Conservation (phyloP, 2,113 vertebrate genomes). For the Pseudonaja textilis region DNA sequence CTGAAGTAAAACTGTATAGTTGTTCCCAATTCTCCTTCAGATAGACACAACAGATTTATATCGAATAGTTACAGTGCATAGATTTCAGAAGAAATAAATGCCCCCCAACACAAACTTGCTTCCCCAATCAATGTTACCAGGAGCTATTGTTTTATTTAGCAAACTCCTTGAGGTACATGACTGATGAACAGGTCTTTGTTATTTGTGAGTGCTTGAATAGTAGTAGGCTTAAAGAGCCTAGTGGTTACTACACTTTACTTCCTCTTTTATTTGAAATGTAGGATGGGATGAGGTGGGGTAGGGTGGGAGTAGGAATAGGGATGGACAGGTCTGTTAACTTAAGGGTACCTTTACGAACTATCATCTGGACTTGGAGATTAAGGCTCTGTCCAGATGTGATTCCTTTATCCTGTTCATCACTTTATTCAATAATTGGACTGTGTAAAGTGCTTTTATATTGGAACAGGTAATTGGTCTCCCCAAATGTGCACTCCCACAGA, state of each 20-base stretch:
- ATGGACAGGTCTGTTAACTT: neutral
- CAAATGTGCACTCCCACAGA: neutral
- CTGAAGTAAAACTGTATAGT: neutral
- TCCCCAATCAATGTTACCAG: slow-evolving; percentile 56
- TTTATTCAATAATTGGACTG: no score
- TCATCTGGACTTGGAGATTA: neutral
- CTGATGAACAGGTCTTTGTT: slow-evolving; percentile 56
- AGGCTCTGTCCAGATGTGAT: neutral
- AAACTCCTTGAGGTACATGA: slow-evolving; percentile 52
- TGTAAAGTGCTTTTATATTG: neutral
- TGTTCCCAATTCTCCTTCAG: neutral
- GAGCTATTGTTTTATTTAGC: slow-evolving; percentile 40
- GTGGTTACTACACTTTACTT: slow-evolving; percentile 6
- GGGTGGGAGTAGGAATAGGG: neutral
- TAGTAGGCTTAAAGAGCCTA: slow-evolving; percentile 41
- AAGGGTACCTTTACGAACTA: neutral
- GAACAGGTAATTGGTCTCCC: neutral
- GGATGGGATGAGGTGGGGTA: neutral
- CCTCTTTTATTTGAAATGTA: neutral
- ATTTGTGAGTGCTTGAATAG: slow-evolving; percentile 17
- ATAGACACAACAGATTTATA: neutral
- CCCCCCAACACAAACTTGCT: slow-evolving; percentile 15
- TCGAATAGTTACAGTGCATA: neutral
- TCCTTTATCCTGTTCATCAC: no score
- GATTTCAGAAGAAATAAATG: slow-evolving; percentile 3